phyloP scores from a whole-genome alignment of 2,113 vertebrate genomes.

The Isichthys henryi region DNA sequence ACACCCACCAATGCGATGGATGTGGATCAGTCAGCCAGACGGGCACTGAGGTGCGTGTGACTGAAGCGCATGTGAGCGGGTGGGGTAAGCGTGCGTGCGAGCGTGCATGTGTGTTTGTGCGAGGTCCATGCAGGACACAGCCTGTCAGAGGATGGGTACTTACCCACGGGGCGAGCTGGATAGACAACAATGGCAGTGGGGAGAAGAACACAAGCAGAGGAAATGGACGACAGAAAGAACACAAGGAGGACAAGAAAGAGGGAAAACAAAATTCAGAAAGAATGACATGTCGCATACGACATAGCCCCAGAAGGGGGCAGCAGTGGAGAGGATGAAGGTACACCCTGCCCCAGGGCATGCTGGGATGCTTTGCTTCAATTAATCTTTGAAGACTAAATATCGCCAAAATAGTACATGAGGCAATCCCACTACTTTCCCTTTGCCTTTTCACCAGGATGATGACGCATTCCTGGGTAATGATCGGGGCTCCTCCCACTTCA shows the following conservation, averaged over 20 bases:
- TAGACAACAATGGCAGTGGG: conserved; percentile 84
- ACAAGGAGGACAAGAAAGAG: conserved; percentile 43
- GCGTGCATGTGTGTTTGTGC: conserved; percentile 38
- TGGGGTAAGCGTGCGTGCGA: neutral
- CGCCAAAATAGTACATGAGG: neutral
- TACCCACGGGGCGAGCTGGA: conserved; percentile 93
- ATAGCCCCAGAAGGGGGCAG: neutral
- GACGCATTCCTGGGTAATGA: neutral
- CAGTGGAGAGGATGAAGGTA: neutral
- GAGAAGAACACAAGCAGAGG: conserved; percentile 72
- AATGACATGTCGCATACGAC: conserved; percentile 62
- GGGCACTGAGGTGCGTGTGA: neutral
- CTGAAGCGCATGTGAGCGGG: neutral
- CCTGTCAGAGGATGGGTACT: conserved; percentile 83
- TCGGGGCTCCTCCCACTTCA: neutral
- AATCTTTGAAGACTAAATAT: neutral
- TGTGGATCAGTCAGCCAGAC: neutral
- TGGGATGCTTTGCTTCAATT: neutral
- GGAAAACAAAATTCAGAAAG: conserved; percentile 86
- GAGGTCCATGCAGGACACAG: conserved; percentile 68
- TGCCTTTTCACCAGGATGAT: neutral
- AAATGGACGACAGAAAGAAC: conserved; percentile 50
- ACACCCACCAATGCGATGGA: neutral
- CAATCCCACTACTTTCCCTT: neutral
- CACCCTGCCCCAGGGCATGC: neutral